A percentile compares a stretch with the other conserved stretches of the same genome.
Conservation (phyloP, 2,113 vertebrate species). For the Nyctereutes procyonoides region DNA sequence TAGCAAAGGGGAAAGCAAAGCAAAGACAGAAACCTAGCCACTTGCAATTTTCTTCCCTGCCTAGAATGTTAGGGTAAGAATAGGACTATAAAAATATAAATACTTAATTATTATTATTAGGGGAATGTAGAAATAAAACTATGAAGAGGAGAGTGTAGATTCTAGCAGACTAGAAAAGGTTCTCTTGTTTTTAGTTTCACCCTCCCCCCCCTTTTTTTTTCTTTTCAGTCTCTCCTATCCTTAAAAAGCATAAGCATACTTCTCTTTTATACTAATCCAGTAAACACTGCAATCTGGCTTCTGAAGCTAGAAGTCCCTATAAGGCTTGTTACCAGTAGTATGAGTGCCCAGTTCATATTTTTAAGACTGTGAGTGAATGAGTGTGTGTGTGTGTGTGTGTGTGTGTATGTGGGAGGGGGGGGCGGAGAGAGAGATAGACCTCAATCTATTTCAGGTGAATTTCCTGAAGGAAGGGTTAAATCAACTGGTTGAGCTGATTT, state of each 20-base stretch:
- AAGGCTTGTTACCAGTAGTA: conserved; percentile 56
- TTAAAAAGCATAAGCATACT: background rate
- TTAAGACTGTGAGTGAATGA: conserved; percentile 68
- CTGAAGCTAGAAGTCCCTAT: conserved; percentile 57
- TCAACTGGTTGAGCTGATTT: conserved; percentile 86
- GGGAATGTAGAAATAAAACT: background rate
- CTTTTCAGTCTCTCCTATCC: background rate
- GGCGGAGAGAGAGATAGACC: background rate
- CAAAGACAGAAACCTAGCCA: background rate
- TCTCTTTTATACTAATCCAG: conserved; percentile 7
- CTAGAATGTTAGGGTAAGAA: background rate
- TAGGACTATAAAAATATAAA: background rate
- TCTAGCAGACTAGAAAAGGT: conserved; percentile 14
- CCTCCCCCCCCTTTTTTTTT: background rate
- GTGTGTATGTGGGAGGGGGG: too few species aligned
- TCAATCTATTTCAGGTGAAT: conserved; percentile 85
- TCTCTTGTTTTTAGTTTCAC: background rate
- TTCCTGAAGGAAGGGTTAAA: conserved; percentile 86
- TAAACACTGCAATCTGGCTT: background rate
- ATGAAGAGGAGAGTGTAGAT: background rate
- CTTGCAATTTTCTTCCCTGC: conserved; percentile 48
- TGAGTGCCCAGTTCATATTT: conserved; percentile 65
- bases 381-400: background rate
- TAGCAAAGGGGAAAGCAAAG: conserved; percentile 56
- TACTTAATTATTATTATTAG: background rate